These are phyloP conservation scores for Galemys pyrenaicus DNA, from an alignment of 2,113 vertebrate species.

Conservation along the genomic window DNA sequence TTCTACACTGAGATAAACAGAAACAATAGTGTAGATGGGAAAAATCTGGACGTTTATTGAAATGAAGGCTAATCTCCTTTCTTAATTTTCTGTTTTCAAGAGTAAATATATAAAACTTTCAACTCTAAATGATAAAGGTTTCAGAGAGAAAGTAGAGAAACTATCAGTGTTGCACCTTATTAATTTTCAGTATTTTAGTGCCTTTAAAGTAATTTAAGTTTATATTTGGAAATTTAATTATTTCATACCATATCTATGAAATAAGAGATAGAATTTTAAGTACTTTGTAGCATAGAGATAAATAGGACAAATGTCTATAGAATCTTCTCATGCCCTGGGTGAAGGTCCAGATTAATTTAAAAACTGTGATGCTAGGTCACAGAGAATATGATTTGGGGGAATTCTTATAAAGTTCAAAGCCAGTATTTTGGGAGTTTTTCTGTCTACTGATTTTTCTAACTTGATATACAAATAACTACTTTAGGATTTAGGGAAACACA, in stretches of 20 bases:
- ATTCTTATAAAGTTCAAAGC: constrained; percentile 50
- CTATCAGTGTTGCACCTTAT: background rate
- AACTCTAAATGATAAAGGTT: background rate
- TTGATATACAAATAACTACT: constrained; percentile 45
- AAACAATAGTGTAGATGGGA: background rate
- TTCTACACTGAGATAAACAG: constrained; percentile 5
- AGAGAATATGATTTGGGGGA: constrained; percentile 8
- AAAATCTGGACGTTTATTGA: background rate
- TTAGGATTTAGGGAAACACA: constrained; percentile 64
- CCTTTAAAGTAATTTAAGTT: background rate
- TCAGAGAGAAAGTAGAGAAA: background rate
- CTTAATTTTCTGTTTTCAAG: background rate
- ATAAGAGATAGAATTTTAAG: background rate
- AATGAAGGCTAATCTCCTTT: background rate
- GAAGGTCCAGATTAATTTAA: constrained; percentile 42
- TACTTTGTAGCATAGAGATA: constrained; percentile 25
- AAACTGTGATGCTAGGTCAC: background rate
- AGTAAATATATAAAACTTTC: constrained; percentile 26
- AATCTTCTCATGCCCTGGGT: background rate
- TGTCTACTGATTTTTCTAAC: constrained; percentile 39
- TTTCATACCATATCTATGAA: constrained; percentile 8
- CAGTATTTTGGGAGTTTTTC: constrained; percentile 20
- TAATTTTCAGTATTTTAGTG: constrained; percentile 27
- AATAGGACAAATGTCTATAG: background rate
- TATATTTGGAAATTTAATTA: background rate